Base-by-base conservation (phyloP, 2,888 invertebrate genomes). In the Macrophya annulata region DNA sequence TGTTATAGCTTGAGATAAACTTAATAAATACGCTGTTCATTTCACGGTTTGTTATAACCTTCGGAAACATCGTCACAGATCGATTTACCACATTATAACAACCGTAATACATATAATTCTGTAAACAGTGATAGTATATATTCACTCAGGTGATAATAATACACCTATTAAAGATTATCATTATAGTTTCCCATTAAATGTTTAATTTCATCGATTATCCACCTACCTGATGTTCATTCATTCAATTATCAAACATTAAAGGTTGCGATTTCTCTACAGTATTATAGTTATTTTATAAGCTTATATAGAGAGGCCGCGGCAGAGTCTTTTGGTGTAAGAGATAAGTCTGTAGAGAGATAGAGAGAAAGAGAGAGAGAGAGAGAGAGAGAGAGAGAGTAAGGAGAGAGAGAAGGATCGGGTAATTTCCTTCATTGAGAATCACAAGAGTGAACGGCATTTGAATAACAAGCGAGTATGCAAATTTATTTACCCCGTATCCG, bases 381-480 rank as follows among this genome's bases (percentile, higher is more conserved):
- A n/a, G n/a, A 68, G 31, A 37, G 37, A 48, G 10, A 15, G 48
- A 15, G 15, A 48, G 48, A 15, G 48, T n/a, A 48, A 1, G 31
- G 31, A 31, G 31, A 48, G 48, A 48, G 48, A 48, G 15, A 12
- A 48, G 55, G 79, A 31, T 55, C 87, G 87, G 86, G 88, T 88
- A 86, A 88, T 90, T 90, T 91, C 89, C 88, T 90, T 90, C 89
- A 90, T 91, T 90, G 88, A 90, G 90, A 91, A 89, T 91, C 90
- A 88, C 88, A 90, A 89, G 91, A 90, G 89, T 90, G 89, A 91
- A 91, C 91, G 88, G 88, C 89, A 93, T 93, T 93, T 93, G 92
- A 93, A 92, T 93, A 93, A 92, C 92, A 92, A 93, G 93, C 92
- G 90, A 91, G 83, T 89, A 93, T 93, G 92, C 88, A 91, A 92